phyloP scores from a whole-genome alignment of 2,113 vertebrate species.

The Pteronura brasiliensis region DNA sequence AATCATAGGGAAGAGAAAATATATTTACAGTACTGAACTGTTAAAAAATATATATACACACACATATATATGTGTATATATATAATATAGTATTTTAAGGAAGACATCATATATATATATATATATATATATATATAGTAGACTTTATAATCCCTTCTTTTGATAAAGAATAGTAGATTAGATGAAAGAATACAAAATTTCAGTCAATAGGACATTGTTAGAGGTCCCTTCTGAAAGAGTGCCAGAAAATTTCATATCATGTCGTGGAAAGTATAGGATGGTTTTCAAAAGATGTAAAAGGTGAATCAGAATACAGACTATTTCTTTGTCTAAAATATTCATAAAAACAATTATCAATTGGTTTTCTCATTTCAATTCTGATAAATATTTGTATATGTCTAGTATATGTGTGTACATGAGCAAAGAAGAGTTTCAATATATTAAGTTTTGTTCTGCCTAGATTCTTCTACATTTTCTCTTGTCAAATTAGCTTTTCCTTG shows the following conservation, averaged over 20 bases:
- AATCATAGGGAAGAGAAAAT: not conserved
- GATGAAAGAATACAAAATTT: not conserved
- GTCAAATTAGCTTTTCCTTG: slow-evolving; percentile 30
- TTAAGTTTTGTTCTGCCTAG: not conserved
- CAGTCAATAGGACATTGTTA: not conserved
- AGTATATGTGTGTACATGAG: not conserved
- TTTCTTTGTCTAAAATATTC: slow-evolving; percentile 5
- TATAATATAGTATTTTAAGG: not conserved
- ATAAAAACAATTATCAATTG: not conserved
- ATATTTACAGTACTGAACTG: not conserved
- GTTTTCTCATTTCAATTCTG: not conserved
- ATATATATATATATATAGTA: not conserved
- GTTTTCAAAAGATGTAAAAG: not conserved
- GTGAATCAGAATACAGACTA: not conserved
- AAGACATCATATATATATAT: not conserved
- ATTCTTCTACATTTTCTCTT: slow-evolving; percentile 27
- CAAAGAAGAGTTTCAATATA: not conserved
- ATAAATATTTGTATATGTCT: not conserved
- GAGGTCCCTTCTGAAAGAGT: not conserved
- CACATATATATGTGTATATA: not conserved
- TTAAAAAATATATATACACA: not conserved
- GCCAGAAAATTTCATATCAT: not conserved
- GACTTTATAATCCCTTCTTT: slow-evolving; percentile 2
- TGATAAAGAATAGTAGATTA: not conserved
- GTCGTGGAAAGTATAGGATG: not conserved